These are phyloP conservation scores for Lasioglossum leucozonium DNA, from an alignment of 2,888 invertebrate genomes.

Conservation along the genomic window DNA sequence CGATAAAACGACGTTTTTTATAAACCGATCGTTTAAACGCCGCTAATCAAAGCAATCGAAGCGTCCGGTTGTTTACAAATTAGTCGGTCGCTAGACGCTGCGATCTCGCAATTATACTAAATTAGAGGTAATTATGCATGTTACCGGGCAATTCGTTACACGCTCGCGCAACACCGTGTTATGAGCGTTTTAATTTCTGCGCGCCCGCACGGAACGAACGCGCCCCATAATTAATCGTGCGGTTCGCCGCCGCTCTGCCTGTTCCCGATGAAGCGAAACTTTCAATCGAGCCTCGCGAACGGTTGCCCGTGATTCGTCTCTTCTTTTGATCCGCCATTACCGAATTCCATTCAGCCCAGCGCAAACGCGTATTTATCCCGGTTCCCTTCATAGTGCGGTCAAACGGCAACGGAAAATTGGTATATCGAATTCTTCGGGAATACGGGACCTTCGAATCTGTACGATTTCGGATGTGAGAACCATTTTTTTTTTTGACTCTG, in stretches of 20 bases:
- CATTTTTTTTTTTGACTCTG: too few species aligned
- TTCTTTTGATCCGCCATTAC: neutral
- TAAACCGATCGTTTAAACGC: neutral
- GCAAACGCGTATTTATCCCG: neutral
- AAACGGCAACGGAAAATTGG: neutral
- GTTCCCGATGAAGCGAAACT: neutral
- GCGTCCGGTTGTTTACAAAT: constrained; percentile 36
- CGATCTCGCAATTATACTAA: constrained; percentile 9
- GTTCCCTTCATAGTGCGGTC: neutral
- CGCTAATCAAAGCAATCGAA: constrained; percentile 23
- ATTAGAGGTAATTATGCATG: constrained; percentile 38
- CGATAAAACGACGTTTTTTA: neutral
- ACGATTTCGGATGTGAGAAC: too few species aligned
- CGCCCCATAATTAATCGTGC: neutral
- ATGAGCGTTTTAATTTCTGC: neutral
- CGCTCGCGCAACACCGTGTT: neutral
- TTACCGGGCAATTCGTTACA: neutral
- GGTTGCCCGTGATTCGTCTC: neutral
- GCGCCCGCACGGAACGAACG: neutral
- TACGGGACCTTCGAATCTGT: too few species aligned
- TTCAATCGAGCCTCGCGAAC: neutral
- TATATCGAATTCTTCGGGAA: neutral
- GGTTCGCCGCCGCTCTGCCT: neutral
- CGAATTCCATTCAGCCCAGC: neutral
- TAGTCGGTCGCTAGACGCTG: constrained; percentile 35